phyloP scores from a whole-genome alignment of 2,113 vertebrate genomes.

The Ptilonorhynchus violaceus region DNA sequence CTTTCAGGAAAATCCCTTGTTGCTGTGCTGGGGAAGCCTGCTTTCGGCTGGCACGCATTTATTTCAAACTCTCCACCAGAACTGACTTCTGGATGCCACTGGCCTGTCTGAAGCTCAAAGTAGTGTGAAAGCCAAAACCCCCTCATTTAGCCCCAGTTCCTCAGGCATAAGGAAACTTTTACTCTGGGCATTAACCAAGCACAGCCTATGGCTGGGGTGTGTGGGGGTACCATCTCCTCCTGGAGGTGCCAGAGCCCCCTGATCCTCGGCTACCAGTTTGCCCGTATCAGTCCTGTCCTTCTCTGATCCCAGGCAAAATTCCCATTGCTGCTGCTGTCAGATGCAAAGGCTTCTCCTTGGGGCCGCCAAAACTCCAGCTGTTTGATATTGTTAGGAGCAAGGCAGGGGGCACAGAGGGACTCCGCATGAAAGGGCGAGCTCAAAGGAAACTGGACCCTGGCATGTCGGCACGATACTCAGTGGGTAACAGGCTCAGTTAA shows the following conservation, averaged over 20 bases:
- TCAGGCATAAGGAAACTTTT: not conserved
- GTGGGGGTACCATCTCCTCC: not conserved
- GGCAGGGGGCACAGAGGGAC: slow-evolving; percentile 65
- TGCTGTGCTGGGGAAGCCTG: not conserved
- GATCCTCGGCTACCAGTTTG: not conserved
- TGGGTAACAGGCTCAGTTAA: slow-evolving; percentile 77
- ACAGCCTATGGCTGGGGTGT: not conserved
- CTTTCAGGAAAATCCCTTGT: not conserved
- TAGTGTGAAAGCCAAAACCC: not conserved
- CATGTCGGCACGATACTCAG: slow-evolving; percentile 70
- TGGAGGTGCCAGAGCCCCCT: not conserved
- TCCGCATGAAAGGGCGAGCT: slow-evolving; percentile 74
- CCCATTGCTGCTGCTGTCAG: not conserved
- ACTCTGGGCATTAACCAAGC: not conserved
- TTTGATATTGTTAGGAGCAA: slow-evolving; percentile 74
- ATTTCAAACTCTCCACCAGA: not conserved
- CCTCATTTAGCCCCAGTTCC: not conserved
- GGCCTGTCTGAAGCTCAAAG: not conserved
- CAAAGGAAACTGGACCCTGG: slow-evolving; percentile 72
- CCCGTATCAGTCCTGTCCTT: not conserved
- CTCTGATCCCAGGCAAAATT: not conserved
- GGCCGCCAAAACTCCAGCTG: slow-evolving; percentile 72
- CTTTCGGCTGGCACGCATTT: not conserved
- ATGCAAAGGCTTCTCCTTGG: slow-evolving; percentile 58
- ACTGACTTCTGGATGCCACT: not conserved